These are phyloP conservation scores for Caenorhabditis wallacei DNA, from an alignment of 2,888 invertebrate genomes.

Conservation along the genomic window DNA sequence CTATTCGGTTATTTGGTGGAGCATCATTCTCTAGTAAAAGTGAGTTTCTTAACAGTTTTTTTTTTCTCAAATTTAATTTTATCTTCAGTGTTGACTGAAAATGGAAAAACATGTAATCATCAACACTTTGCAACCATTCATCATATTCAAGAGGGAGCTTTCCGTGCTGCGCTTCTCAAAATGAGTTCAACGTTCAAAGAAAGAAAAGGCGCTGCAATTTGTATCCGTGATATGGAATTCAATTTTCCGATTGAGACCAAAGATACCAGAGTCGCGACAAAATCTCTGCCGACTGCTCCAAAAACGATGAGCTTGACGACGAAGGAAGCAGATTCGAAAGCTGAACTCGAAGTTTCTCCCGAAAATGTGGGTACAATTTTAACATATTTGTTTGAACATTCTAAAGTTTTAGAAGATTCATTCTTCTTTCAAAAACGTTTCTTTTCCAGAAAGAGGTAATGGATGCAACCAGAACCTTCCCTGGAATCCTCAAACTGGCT, in stretches of 20 bases:
- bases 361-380: constrained; percentile 1
- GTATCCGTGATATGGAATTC: constrained; percentile 22
- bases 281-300: constrained; percentile 31
- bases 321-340: too few relatives aligned
- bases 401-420: background rate
- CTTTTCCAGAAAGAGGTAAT: constrained; percentile 18
- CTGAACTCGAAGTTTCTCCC: constrained; percentile 6
- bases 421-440: background rate
- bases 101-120: constrained; percentile 30
- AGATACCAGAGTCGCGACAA: background rate
- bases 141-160: constrained; percentile 39
- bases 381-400: background rate
- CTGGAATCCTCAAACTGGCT: constrained; percentile 44
- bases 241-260: constrained; percentile 40
- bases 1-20: constrained; percentile 48
- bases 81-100: constrained; percentile 30
- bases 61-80: background rate
- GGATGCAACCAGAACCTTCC: constrained; percentile 14
- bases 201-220: constrained; percentile 28
- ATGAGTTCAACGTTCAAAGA: constrained; percentile 35
- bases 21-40: constrained; percentile 41
- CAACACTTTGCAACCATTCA: constrained; percentile 30
- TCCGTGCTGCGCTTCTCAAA: constrained; percentile 48
- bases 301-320: background rate
- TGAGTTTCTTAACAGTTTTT: background rate